Base-by-base conservation (phyloP, 1,140 invertebrate genomes). In the Drusus annulatus region DNA sequence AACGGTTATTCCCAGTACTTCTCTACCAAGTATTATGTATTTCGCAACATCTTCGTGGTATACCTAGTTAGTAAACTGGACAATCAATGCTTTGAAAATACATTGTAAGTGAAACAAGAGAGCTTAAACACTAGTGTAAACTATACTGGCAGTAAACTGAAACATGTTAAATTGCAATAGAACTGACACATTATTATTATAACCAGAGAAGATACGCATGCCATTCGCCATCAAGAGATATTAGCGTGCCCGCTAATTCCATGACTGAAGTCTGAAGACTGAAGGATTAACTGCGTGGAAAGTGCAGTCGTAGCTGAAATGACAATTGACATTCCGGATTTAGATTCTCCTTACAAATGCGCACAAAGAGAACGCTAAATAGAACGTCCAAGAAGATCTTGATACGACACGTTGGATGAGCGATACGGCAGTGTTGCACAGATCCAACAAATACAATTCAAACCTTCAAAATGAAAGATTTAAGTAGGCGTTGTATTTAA, bases 281-380 rank as follows among this genome's bases (percentile, higher is more conserved):
- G 21, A 28, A 21, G 54, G 36, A 45, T 21, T 21, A 56, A 65
- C 21, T 28, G 62, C 25, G 56, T 10, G 56, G 17, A 65, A 65
- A 65, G 62, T 31, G 21, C 62, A 25, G 28, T 65, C 62, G 62
- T 28, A 8, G 21, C 62, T 31, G 36, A 56, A 56, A 56, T 65
- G 62, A 65, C 62, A 65, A 65, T 21, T 65, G 62, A 65, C 62
- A 65, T 65, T 65, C 28, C 5, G 62, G 28, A 65, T 25, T 65
- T 65, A 65, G 62, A 65, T 65, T 25, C 16, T n/a, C 10, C 21
- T 28, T 21, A 13, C 19, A 65, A n/a, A 65, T 65, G 21, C 28
- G 16, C 23, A 28, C 62, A 25, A 25, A 16, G 62, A 21, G n/a
- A 65, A 15, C 28, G 21, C 16, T 21, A 56, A 56, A n/a, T 7